Conservation (phyloP, 2,113 vertebrate genomes). For the Pyxicephalus adspersus region DNA sequence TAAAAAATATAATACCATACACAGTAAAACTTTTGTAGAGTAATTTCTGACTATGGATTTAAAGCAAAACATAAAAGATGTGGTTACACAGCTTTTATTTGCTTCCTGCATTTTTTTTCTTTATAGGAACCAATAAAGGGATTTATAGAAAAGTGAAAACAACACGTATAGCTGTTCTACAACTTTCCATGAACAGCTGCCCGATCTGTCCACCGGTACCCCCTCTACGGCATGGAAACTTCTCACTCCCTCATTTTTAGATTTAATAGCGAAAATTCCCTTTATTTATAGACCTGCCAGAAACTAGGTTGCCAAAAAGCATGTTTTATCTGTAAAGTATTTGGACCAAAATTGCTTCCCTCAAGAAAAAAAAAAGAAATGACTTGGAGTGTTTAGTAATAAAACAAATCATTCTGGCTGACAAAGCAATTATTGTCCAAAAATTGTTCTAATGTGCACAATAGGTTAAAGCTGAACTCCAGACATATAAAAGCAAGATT, state of each 20-base stretch:
- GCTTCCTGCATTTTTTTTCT: constrained; percentile 21
- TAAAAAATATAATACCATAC: constrained; percentile 48
- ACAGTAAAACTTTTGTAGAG: constrained; percentile 22
- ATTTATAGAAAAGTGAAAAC: constrained; percentile 23
- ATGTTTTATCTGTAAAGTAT: constrained; percentile 36
- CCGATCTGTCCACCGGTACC: constrained; percentile 4
- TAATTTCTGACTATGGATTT: constrained; percentile 28
- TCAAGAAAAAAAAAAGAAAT: constrained; percentile 12
- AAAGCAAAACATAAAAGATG: constrained; percentile 24
- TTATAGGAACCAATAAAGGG: not conserved
- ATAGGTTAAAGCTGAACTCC: too few species aligned
- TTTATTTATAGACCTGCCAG: constrained; percentile 39
- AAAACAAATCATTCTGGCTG: not conserved
- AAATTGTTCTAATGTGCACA: not conserved
- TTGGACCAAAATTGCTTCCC: constrained; percentile 34
- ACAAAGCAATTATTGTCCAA: constrained; percentile 1
- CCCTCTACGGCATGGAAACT: constrained; percentile 6
- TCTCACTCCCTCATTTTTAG: constrained; percentile 8
- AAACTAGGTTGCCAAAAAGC: constrained; percentile 19
- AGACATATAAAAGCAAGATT: too few species aligned
- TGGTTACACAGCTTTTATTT: constrained; percentile 38
- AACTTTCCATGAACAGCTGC: constrained; percentile 23
- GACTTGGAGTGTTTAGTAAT: not conserved
- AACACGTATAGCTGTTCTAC: constrained; percentile 14
- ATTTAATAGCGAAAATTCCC: constrained; percentile 24